Percentiles rank a stretch among this genome's conserved stretches.
phyloP scores from a whole-genome alignment of 2,888 invertebrate genomes.

The Prosapia bicincta region DNA sequence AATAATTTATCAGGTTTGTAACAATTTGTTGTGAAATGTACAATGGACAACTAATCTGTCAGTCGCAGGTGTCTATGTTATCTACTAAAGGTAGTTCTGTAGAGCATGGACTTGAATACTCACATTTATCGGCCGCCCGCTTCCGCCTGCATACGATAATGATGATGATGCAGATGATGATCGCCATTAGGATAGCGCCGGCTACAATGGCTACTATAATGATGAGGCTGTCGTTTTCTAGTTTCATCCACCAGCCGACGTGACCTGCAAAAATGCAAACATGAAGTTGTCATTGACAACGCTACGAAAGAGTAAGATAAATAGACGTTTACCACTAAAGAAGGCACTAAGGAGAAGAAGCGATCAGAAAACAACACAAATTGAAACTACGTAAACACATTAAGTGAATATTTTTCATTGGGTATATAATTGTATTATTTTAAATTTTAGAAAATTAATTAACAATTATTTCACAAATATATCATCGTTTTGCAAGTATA shows the following conservation, averaged over 20 bases:
- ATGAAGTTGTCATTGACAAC: too few species aligned
- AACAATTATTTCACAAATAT: too few species aligned
- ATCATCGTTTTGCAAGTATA: too few species aligned
- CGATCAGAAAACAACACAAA: too few species aligned
- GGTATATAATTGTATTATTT: too few species aligned
- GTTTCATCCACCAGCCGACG: conserved; percentile 73
- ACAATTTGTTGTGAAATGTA: neutral
- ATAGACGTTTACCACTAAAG: too few species aligned
- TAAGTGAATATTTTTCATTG: too few species aligned
- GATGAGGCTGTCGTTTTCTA: conserved; percentile 74
- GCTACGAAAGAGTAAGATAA: too few species aligned
- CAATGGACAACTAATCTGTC: neutral
- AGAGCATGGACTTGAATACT: conserved; percentile 47
- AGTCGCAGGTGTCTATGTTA: neutral
- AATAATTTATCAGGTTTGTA: neutral
- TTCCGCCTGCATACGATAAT: conserved; percentile 81
- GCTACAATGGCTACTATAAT: conserved; percentile 68
- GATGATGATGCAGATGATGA: conserved; percentile 80
- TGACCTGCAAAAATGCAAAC: too few species aligned
- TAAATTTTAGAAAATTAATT: too few species aligned
- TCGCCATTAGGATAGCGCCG: conserved; percentile 64
- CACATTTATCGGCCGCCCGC: conserved; percentile 78
- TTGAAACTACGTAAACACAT: too few species aligned
- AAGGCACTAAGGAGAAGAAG: too few species aligned
- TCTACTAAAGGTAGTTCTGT: conserved; percentile 18